These are phyloP conservation scores for Rhingia rostrata DNA, from an alignment of 2,888 invertebrate genomes.

Conservation along the genomic window DNA sequence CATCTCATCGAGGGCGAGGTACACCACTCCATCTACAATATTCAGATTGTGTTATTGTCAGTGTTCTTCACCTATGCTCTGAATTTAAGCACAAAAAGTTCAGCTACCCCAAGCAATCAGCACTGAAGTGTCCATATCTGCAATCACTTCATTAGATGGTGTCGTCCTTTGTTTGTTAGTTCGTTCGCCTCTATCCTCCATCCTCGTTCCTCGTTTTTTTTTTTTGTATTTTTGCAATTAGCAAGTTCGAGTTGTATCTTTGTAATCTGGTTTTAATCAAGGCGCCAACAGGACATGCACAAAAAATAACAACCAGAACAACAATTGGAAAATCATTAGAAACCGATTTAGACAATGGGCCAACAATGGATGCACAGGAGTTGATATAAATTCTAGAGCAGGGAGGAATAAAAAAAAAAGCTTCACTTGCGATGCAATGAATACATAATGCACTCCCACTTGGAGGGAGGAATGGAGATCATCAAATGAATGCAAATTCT, in stretches of 20 bases:
- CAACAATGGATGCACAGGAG: conserved; percentile 52
- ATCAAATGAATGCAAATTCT: conserved; percentile 55
- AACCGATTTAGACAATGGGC: conserved; percentile 73
- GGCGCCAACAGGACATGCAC: conserved; percentile 39
- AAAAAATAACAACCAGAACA: conserved; percentile 36
- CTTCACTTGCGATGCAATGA: conserved; percentile 47
- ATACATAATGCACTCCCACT: conserved; percentile 48
- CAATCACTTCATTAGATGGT: conserved; percentile 69
- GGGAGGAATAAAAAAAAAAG: conserved; percentile 36
- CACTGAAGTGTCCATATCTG: conserved; percentile 58
- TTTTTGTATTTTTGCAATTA: conserved; percentile 72
- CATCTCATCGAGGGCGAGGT: no score
- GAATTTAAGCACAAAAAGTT: conserved; percentile 26
- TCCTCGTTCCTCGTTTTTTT: conserved; percentile 21
- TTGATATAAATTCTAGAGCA: conserved; percentile 26
- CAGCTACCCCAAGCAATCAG: conserved; percentile 61
- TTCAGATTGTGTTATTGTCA: background rate
- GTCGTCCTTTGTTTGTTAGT: conserved; percentile 56
- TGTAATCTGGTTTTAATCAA: conserved; percentile 67
- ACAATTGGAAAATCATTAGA: conserved; percentile 74
- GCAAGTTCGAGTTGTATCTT: conserved; percentile 56
- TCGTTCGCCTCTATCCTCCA: background rate
- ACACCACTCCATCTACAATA: background rate
- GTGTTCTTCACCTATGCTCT: background rate
- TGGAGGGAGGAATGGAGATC: background rate